Evolutionary conservation across 1,140 invertebrate species (phyloP), one percentile per base, ranked within the genome.

Genomic region (Zaprionus tsacasi): DNA sequence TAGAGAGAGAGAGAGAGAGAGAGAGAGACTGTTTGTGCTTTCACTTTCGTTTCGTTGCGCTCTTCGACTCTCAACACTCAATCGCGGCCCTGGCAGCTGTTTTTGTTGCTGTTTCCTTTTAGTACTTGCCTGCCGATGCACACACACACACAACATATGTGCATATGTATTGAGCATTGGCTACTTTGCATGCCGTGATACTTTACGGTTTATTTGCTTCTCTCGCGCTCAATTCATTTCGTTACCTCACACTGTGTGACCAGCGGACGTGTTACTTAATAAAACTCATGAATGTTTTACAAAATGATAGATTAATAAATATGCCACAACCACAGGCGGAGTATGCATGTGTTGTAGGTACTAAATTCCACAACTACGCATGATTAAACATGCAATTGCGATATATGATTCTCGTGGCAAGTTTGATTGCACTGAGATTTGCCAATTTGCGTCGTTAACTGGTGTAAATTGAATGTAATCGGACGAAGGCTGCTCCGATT

Each of bases 161-260:
- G 27, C 35, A 36, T 54, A 38, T 45, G 25, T 56, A 52, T 52
- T 57, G 48, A 55, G 50, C 33, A 75, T 66, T 48, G 72, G 67
- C 83, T 71, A 71, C 35, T 86, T 87, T 83, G 80, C 82, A 87
- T 88, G 82, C 79, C 52, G 76, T 38, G 77, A 59, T 60, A 73
- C 61, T 66, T 70, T 64, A 67, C 48, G 27, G 82, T 68, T 76
- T 70, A 66, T 71, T 81, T 67, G 48, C 72, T 58, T 56, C 54
- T 63, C 77, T 79, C 45, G 63, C 43, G 43, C 50, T 61, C 58
- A 81, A 78, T 81, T 69, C 45, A 60, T 61, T 65, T n/a, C 60
- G 67, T 87, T 87, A 87, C 85, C 85, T 88, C 83, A 87, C 78
- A 87, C 78, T 27, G 30, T 70, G 43, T 70, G 76, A 64, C 35